Percentiles rank a stretch among this genome's conserved stretches.
Conservation (phyloP, 1,140 invertebrate species). For the Drosophila watanabei region DNA sequence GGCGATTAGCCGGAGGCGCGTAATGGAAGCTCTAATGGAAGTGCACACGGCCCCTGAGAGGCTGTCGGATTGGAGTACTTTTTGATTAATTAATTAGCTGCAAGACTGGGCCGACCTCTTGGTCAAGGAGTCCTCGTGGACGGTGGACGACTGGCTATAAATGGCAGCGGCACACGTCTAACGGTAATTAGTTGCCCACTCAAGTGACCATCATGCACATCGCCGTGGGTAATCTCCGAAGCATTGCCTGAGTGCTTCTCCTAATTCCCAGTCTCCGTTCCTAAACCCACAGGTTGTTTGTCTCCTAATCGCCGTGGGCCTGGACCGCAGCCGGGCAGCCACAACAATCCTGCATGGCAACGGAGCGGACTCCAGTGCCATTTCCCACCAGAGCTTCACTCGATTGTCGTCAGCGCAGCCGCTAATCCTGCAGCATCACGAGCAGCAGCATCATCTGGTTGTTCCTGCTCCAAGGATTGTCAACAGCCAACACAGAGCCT, state of each 20-base stretch:
- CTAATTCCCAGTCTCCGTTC: not conserved
- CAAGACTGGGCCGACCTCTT: conserved; percentile 31
- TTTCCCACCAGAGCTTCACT: conserved; percentile 86
- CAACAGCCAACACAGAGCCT: conserved; percentile 13
- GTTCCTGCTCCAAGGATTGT: conserved; percentile 46
- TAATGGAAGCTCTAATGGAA: conserved; percentile 65
- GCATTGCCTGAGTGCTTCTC: not conserved
- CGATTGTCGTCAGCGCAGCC: conserved; percentile 42
- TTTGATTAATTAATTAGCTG: conserved; percentile 75
- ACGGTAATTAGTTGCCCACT: conserved; percentile 60
- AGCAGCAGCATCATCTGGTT: conserved; percentile 10
- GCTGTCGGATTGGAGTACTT: conserved; percentile 56
- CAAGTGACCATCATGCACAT: conserved; percentile 51
- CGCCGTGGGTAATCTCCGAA: conserved; percentile 30
- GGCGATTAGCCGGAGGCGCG: conserved; percentile 65
- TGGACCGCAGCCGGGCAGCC: conserved; percentile 19
- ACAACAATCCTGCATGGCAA: conserved; percentile 64
- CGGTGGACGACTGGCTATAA: conserved; percentile 27
- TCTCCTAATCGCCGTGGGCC: conserved; percentile 18
- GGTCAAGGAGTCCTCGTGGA: conserved; percentile 46
- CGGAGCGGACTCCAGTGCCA: conserved; percentile 65
- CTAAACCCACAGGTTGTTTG: conserved; percentile 13
- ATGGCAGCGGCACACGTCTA: conserved; percentile 38
- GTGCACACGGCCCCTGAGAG: conserved; percentile 48
- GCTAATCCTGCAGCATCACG: conserved; percentile 17